These are phyloP conservation scores for Sinonovacula constricta DNA, from an alignment of 1,140 invertebrate genomes.

Conservation along the genomic window DNA sequence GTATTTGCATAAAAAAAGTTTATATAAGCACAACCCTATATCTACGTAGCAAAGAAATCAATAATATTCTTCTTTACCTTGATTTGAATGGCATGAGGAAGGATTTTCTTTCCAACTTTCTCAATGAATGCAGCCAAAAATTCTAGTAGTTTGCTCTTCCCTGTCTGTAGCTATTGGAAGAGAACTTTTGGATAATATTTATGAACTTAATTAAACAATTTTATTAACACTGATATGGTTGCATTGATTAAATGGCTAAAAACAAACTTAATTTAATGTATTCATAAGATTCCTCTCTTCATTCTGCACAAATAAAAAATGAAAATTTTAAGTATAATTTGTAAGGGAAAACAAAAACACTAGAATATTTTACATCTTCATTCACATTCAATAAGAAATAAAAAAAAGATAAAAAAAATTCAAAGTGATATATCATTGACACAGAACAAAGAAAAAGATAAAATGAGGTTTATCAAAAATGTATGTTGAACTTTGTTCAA, in stretches of 20 bases:
- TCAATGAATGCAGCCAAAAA: constrained; percentile 66
- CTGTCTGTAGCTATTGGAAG: constrained; percentile 64
- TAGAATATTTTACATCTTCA: too few species aligned
- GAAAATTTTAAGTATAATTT: too few species aligned
- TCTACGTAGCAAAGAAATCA: neutral
- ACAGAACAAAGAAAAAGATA: too few species aligned
- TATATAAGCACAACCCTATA: neutral
- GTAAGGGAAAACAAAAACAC: too few species aligned
- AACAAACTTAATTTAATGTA: neutral
- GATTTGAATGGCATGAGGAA: constrained; percentile 72
- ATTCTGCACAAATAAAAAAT: too few species aligned
- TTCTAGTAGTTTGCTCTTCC: constrained; percentile 64
- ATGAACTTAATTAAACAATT: constrained; percentile 10
- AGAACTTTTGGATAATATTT: constrained; percentile 23
- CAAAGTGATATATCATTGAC: too few species aligned
- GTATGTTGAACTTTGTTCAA: too few species aligned
- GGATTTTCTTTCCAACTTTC: constrained; percentile 67
- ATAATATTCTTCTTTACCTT: constrained; percentile 63
- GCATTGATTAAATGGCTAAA: neutral
- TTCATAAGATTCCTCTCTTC: too few species aligned
- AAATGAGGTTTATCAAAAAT: too few species aligned
- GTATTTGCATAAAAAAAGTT: too few species aligned
- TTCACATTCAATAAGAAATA: too few species aligned
- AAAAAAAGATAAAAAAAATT: too few species aligned
- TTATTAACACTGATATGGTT: constrained; percentile 3